Conservation (phyloP, 2,113 vertebrate species). For the Crocuta crocuta region DNA sequence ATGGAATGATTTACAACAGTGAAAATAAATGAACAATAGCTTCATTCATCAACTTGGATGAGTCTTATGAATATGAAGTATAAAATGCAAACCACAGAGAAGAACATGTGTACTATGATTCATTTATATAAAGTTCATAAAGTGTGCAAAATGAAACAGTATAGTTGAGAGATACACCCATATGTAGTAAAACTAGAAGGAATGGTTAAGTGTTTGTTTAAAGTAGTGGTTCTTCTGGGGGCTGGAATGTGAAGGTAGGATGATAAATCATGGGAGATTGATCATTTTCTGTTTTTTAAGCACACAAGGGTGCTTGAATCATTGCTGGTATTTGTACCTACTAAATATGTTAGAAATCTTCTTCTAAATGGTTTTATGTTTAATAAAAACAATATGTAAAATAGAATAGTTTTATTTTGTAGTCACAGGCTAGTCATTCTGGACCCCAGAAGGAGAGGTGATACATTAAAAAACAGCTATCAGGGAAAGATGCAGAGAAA, state of each 20-base stretch:
- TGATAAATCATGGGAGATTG: not conserved
- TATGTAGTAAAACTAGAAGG: not conserved
- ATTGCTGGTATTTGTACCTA: not conserved
- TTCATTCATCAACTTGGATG: not conserved
- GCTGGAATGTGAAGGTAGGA: not conserved
- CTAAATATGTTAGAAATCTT: not conserved
- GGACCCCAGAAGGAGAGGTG: not conserved
- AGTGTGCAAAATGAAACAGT: not conserved
- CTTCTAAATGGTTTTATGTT: not conserved
- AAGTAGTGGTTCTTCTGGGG: not conserved
- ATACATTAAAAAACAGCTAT: not conserved
- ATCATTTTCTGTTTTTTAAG: not conserved
- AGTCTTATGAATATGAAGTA: not conserved
- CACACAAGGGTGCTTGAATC: not conserved
- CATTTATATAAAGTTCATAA: not conserved
- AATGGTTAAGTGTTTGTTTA: not conserved
- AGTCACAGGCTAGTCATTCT: not conserved
- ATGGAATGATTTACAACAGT: not conserved
- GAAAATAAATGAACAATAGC: slow-evolving; percentile 33
- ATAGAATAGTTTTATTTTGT: not conserved
- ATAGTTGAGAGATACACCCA: not conserved
- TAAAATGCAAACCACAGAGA: not conserved
- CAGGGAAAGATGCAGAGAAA: not conserved
- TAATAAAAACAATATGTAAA: slow-evolving; percentile 18
- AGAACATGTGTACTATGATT: not conserved